These are phyloP conservation scores for Drosophila subsilvestris DNA, from an alignment of 2,888 invertebrate species.

Conservation along the genomic window DNA sequence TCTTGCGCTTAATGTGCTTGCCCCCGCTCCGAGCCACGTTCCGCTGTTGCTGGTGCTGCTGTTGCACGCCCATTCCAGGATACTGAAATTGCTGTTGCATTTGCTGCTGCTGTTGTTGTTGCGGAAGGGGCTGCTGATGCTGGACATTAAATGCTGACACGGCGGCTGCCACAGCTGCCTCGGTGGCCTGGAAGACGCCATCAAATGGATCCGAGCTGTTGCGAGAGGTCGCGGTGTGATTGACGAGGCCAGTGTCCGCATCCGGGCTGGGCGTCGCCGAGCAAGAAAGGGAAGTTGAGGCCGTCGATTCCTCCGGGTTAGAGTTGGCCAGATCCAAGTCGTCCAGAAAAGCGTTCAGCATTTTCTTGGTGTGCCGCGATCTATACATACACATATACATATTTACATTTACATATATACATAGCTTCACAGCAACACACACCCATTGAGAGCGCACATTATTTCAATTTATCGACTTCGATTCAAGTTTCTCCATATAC, in stretches of 20 bases:
- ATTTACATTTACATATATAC: slow-evolving; percentile 30
- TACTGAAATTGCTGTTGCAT: slow-evolving; percentile 52
- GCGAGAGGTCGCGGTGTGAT: slow-evolving; percentile 50
- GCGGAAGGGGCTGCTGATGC: slow-evolving; percentile 41
- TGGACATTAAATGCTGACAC: slow-evolving; percentile 34
- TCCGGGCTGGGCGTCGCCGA: slow-evolving; percentile 40
- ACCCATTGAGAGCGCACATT: not conserved
- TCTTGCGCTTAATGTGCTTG: slow-evolving; percentile 77
- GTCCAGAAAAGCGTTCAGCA: slow-evolving; percentile 63
- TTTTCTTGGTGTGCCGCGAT: slow-evolving; percentile 73
- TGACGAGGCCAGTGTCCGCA: slow-evolving; percentile 69
- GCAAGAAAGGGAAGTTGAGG: slow-evolving; percentile 6
- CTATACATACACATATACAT: slow-evolving; percentile 63
- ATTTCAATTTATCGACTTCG: no score
- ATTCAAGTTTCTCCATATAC: no score
- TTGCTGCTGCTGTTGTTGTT: slow-evolving; percentile 32
- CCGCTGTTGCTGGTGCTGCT: slow-evolving; percentile 34
- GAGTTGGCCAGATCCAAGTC: slow-evolving; percentile 50
- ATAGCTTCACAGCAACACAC: not conserved
- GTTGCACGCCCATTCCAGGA: slow-evolving; percentile 37
- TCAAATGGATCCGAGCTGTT: slow-evolving; percentile 54
- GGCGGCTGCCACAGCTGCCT: slow-evolving; percentile 34
- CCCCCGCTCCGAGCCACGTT: slow-evolving; percentile 40
- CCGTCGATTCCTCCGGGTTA: slow-evolving; percentile 38
- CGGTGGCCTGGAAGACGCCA: slow-evolving; percentile 51